These are phyloP conservation scores for Todus mexicanus DNA, from an alignment of 2,797 vertebrate species.

Conservation along the genomic window DNA sequence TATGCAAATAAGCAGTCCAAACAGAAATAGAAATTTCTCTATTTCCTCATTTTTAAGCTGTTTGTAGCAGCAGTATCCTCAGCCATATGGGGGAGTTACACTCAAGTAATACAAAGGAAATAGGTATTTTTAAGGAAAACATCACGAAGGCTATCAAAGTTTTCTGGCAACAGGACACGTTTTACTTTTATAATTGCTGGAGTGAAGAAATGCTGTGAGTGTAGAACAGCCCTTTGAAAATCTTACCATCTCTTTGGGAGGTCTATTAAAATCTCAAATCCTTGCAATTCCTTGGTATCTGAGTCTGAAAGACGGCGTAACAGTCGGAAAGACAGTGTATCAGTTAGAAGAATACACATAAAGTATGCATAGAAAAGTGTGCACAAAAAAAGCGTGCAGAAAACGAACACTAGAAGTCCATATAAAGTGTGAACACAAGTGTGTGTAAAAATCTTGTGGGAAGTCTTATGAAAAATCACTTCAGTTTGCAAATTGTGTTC, in stretches of 20 bases:
- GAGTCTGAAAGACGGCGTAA: neutral
- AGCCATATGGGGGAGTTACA: slow-evolving; percentile 2
- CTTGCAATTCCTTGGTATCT: neutral
- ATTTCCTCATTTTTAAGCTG: slow-evolving; percentile 37
- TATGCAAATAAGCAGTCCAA: neutral
- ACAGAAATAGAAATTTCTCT: neutral
- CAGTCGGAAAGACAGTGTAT: neutral
- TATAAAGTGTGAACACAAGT: neutral
- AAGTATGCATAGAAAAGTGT: neutral
- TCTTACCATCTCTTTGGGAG: neutral
- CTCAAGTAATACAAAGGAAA: slow-evolving; percentile 46
- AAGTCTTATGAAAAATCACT: neutral
- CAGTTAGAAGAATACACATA: neutral
- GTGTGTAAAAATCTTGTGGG: neutral
- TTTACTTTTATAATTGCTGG: slow-evolving; percentile 35
- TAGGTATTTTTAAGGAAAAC: slow-evolving; percentile 13
- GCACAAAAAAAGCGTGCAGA: neutral
- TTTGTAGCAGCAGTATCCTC: slow-evolving; percentile 22
- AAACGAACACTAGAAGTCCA: neutral
- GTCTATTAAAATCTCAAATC: neutral
- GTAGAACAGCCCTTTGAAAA: neutral
- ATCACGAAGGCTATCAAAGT: neutral
- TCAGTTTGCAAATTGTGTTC: neutral
- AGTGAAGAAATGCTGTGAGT: neutral
- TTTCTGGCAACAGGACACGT: neutral